Evolutionary conservation across 2,888 invertebrate genomes (phyloP), one percentile per base, ranked within the genome.

Genomic region (Tridacna gigas): DNA sequence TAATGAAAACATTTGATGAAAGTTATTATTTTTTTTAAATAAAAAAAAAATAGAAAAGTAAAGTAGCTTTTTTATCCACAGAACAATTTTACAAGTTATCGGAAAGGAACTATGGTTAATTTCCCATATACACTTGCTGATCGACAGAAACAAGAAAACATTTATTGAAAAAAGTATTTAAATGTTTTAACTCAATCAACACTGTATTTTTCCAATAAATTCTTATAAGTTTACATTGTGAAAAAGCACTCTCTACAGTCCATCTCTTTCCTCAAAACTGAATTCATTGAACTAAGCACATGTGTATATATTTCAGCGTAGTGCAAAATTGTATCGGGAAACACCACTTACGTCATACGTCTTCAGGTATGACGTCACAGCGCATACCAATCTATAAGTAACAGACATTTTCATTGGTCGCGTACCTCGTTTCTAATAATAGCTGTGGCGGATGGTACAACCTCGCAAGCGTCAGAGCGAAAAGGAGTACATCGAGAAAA

Each of bases 331-430:
- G 82, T 84, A 82, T 87, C 82, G 86, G 86, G 87, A 84, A 87
- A 87, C 87, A 84, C 87, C 86, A 74, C 75, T 73, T 74, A 82
- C 87, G 87, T 87, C 87, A 87, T 84, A 60, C 71, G 71, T 61
- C 47, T 71, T 77, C 51, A 56, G 12, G 79, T 80, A 83, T 84
- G 71, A 87, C 87, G 87, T 87, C 87, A 87, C 87, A 77, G 71
- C 51, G 48, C 71, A 71, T 71, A 71, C 71, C 71, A 51, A n/a
- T 71, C 71, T 69, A 56, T 56, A 86, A 71, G 85, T 86, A 86
- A 86, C 85, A 71, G 56, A 7, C 22, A 25, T 78, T 82, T 76
- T 76, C 61, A 86, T 86, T 86, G 85, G 85, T 45, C 66, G 66
- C n/a, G 22, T 13, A 22, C 37, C 28, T 63, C 63, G 80, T 80